Evolutionary conservation across 2,888 invertebrate genomes (phyloP).

Genomic region (Mechanitis messenoides): DNA sequence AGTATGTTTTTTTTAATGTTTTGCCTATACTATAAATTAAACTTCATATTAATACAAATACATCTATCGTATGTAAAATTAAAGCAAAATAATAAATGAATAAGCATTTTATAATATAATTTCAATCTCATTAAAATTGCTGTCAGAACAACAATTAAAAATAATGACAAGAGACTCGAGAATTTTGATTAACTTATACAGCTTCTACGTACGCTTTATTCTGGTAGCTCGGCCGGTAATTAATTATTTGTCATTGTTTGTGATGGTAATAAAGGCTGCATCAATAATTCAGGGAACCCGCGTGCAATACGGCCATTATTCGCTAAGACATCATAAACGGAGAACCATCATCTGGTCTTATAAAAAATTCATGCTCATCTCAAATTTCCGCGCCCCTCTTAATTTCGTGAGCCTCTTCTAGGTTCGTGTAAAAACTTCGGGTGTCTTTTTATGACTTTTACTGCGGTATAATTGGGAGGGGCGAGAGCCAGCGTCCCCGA

Average conservation of each 20-base stretch:
- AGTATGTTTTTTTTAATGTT: no score
- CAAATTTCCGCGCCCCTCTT: conserved; percentile 77
- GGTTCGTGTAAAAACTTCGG: conserved; percentile 77
- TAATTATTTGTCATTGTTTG: conserved; percentile 65
- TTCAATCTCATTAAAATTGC: background rate
- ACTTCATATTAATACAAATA: no score
- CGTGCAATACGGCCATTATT: conserved; percentile 70
- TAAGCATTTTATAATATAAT: background rate
- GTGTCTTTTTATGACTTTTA: conserved; percentile 78
- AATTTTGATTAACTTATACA: conserved; percentile 22
- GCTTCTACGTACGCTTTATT: conserved; percentile 20
- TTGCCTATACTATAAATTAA: background rate
- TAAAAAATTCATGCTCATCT: conserved; percentile 77
- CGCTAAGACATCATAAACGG: conserved; percentile 76
- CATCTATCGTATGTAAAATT: no score
- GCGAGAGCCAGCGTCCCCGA: conserved; percentile 71
- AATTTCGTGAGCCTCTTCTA: conserved; percentile 75
- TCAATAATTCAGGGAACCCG: conserved; percentile 71
- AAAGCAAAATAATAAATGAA: background rate
- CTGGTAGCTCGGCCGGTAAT: conserved; percentile 43
- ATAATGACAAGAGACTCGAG: conserved; percentile 21
- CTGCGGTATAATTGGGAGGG: conserved; percentile 78
- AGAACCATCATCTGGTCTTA: conserved; percentile 75
- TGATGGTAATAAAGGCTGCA: conserved; percentile 63
- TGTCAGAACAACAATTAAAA: conserved; percentile 21